Percentiles rank a stretch among this genome's conserved stretches.
These are phyloP conservation scores for Phaedon cochleariae DNA, from an alignment of 2,888 invertebrate genomes.

Conservation along the genomic window DNA sequence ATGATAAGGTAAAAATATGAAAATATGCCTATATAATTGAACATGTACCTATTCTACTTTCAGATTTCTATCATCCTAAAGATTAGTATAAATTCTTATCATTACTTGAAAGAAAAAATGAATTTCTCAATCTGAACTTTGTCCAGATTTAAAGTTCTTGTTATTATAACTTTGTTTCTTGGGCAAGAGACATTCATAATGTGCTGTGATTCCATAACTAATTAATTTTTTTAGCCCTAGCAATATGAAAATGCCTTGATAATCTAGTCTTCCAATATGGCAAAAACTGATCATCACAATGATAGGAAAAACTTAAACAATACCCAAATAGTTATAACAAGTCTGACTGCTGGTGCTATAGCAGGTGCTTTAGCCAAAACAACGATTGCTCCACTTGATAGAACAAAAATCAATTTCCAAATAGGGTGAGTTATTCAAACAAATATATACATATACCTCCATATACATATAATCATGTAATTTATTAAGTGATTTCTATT, in stretches of 20 bases:
- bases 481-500: no score
- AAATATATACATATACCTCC: no score
- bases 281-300: slow-evolving; percentile 42
- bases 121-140: background rate
- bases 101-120: background rate
- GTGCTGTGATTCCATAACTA: background rate
- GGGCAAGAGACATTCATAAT: background rate
- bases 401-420: slow-evolving; percentile 99
- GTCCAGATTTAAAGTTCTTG: background rate
- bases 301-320: slow-evolving; percentile 59
- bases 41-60: background rate
- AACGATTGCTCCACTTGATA: slow-evolving; percentile 94
- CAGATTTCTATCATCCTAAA: background rate
- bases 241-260: slow-evolving; percentile 43
- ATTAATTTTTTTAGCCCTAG: slow-evolving; percentile 7
- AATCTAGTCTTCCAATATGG: slow-evolving; percentile 45
- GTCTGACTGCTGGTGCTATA: slow-evolving; percentile 88
- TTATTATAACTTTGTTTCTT: background rate
- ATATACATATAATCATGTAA: no score
- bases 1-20: background rate
- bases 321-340: slow-evolving; percentile 76
- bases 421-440: slow-evolving; percentile 66
- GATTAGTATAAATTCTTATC: background rate
- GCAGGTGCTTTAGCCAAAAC: slow-evolving; percentile 97
- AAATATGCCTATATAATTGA: background rate